phyloP scores from a whole-genome alignment of 2,888 invertebrate genomes.

The Thereva unica region DNA sequence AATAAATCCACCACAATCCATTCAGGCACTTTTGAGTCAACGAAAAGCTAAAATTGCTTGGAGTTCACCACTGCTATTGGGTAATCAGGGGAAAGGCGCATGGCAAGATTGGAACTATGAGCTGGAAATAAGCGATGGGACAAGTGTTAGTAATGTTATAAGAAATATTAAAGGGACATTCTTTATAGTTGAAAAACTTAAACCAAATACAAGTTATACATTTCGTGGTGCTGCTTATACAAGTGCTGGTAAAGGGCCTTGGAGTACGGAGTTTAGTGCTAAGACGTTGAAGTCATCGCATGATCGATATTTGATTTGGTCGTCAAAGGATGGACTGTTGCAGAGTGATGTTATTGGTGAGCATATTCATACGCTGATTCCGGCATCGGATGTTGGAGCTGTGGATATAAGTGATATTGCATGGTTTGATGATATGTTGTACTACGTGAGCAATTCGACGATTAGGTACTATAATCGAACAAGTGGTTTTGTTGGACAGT shows the following conservation, averaged over 20 bases:
- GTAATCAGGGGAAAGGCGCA: constrained; percentile 71
- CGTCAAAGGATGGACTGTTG: constrained; percentile 74
- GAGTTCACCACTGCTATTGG: constrained; percentile 76
- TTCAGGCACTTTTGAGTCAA: constrained; percentile 81
- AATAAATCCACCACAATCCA: constrained; percentile 74
- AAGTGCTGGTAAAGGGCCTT: constrained; percentile 76
- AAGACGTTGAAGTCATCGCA: constrained; percentile 65
- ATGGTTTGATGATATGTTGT: constrained; percentile 76
- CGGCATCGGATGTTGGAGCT: constrained; percentile 64
- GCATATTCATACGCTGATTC: constrained; percentile 70
- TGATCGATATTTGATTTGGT: constrained; percentile 66
- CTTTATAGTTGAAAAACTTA: constrained; percentile 70
- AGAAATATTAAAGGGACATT: constrained; percentile 63
- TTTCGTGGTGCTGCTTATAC: constrained; percentile 81
- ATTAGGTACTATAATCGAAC: constrained; percentile 72
- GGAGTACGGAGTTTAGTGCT: constrained; percentile 75
- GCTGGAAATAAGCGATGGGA: constrained; percentile 54
- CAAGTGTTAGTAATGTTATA: constrained; percentile 52
- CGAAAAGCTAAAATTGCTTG: constrained; percentile 78
- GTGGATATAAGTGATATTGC: constrained; percentile 72
- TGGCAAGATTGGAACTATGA: constrained; percentile 60
- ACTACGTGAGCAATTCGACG: constrained; percentile 75
- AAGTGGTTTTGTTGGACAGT: constrained; percentile 45
- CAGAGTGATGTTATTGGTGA: constrained; percentile 82
- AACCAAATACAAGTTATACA: constrained; percentile 74